A percentile compares a stretch with the other conserved stretches of the same genome.
Conservation (phyloP, 2,888 invertebrate species). For the Dynastes hyllus region DNA sequence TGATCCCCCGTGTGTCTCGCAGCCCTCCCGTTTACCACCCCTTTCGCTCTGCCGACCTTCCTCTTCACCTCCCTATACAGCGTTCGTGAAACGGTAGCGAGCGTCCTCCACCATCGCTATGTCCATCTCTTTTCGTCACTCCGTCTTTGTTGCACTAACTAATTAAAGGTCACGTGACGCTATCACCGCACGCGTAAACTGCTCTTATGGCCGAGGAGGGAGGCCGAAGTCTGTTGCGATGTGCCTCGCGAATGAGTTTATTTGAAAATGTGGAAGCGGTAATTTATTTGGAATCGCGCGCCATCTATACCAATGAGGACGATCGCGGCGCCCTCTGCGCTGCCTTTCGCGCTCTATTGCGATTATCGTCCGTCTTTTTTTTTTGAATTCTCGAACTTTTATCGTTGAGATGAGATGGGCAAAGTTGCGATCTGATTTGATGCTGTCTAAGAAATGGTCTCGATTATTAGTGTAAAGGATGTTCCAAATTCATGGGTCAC, state of each 20-base stretch:
- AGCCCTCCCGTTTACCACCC: constrained; percentile 21
- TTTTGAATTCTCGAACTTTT: too few relatives aligned
- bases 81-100: background rate
- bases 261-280: constrained; percentile 48
- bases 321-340: constrained; percentile 23
- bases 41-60: background rate
- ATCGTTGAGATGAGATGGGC: too few relatives aligned
- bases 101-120: background rate
- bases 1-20: constrained; percentile 57
- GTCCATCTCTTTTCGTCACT: background rate
- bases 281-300: constrained; percentile 42
- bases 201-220: constrained; percentile 61
- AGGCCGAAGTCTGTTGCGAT: constrained; percentile 57
- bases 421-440: too few relatives aligned
- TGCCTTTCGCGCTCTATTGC: background rate
- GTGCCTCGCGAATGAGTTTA: constrained; percentile 52
- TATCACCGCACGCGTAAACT: constrained; percentile 64
- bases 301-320: constrained; percentile 10
- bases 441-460: background rate
- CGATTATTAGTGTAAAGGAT: background rate
- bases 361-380: background rate
- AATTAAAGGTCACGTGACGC: constrained; percentile 69
- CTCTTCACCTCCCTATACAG: too few relatives aligned
- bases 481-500: too few relatives aligned
- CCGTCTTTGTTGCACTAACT: constrained; percentile 62